Evolutionary conservation across 2,797 vertebrate genomes (phyloP).

Genomic region (Parotocinclus haroldoi): DNA sequence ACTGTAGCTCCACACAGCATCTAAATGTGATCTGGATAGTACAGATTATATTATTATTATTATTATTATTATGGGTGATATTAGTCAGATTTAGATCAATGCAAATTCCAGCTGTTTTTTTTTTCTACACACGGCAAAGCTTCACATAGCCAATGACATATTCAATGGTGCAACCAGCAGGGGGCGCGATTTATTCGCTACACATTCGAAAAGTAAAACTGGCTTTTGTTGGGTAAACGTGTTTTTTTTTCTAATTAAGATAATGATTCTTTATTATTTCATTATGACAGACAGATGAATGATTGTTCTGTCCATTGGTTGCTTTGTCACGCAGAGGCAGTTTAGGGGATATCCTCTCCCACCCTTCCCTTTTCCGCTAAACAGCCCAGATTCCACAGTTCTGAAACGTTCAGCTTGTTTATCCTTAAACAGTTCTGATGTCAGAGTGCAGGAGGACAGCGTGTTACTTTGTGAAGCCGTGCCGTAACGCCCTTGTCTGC

Average conservation of each 20-base stretch:
- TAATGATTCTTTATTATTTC: neutral
- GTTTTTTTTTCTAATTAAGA: too few relatives aligned
- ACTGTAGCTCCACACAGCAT: too few relatives aligned
- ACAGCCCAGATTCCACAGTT: conserved; percentile 2
- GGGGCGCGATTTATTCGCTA: neutral
- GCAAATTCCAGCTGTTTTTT: too few relatives aligned
- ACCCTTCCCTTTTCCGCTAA: conserved; percentile 47
- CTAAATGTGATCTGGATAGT: too few relatives aligned
- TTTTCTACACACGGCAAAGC: too few relatives aligned
- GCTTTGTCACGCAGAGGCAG: conserved; percentile 8
- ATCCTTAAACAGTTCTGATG: neutral
- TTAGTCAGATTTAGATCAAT: too few relatives aligned
- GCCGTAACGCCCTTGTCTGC: neutral
- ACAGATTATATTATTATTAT: too few relatives aligned
- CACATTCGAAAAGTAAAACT: neutral
- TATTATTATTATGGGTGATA: too few relatives aligned
- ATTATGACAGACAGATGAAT: neutral
- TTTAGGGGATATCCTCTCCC: conserved; percentile 49
- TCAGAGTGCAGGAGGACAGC: too few relatives aligned
- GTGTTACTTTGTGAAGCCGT: neutral
- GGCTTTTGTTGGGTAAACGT: neutral
- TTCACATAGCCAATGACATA: too few relatives aligned
- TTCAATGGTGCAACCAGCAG: neutral
- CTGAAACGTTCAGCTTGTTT: neutral
- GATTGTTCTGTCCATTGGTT: neutral